Base-by-base conservation (phyloP, 2,888 invertebrate genomes). In the Pseudococcus jackbeardsleyi region DNA sequence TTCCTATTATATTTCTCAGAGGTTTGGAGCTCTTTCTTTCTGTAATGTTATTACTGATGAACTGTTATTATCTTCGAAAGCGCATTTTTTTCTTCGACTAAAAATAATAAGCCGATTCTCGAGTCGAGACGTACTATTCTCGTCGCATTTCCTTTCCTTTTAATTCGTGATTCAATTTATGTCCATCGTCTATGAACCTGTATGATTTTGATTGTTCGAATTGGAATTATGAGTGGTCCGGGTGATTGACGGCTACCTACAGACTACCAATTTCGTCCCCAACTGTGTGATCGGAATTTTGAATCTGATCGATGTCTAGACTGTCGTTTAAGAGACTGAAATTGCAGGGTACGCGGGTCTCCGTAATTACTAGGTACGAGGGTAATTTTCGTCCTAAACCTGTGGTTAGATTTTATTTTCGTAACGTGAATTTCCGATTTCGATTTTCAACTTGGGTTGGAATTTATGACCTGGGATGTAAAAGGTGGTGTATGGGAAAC, bases 1-100 rank as follows among this genome's bases (percentile, higher is more conserved):
- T 72, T 72, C 72, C 33, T 72, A 72, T 72, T 72, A 72, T 72
- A 33, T 72, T 68, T 72, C 72, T 72, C 72, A 33, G 33, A 72
- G 33, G 72, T 33, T 72, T 39, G 15, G 33, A 26, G 33, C 39
- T 72, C 72, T 72, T 39, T 39, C 33, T 33, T 33, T 72, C 15
- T 5, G 15, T 72, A 33, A 72, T 17, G 33, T 9, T 33, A 72
- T 72, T 72, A 72, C 39, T 12, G 72, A 17, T 17, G 72, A 72
- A 72, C 72, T 26, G 72, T 72, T 72, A 72, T 72, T 72, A 72
- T 72, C 72, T 72, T 72, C 17, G 33, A 33, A 72, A 72, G n/a
- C 72, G 12, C 26, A 26, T 33, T 72, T 72, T 72, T 72, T 39
- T 72, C 72, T 72, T 72, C 72, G 33, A 39, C 39, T 72, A 72